A percentile compares a stretch with the other conserved stretches of the same genome.
These are phyloP conservation scores for Nasua narica DNA, from an alignment of 2,797 vertebrate genomes.

Conservation along the genomic window DNA sequence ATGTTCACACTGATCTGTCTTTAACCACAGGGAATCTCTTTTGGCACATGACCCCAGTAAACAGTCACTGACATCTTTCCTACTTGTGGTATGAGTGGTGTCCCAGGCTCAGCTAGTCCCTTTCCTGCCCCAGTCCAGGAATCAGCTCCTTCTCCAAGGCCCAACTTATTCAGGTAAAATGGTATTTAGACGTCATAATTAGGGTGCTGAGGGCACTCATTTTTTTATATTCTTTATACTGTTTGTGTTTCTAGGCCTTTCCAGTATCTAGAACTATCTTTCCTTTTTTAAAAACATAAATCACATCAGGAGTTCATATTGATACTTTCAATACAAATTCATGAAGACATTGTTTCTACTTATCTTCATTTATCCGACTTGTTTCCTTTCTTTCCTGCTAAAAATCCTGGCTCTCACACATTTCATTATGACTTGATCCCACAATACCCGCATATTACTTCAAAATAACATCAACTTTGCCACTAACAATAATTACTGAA, in stretches of 20 bases:
- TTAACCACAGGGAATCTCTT: neutral
- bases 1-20: neutral
- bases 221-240: neutral
- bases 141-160: neutral
- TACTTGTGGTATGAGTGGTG: neutral
- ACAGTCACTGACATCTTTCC: neutral
- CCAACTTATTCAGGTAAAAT: neutral
- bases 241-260: neutral
- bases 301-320: neutral
- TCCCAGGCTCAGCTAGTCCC: neutral
- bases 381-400: neutral
- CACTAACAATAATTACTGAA: neutral
- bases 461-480: neutral
- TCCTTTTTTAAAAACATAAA: neutral
- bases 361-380: neutral
- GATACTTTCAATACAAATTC: neutral
- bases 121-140: neutral
- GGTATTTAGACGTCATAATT: neutral
- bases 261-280: neutral
- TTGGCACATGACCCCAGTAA: neutral
- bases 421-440: neutral
- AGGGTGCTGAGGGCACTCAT: neutral
- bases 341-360: neutral
- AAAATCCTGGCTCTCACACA: neutral
- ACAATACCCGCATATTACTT: neutral